phyloP scores from a whole-genome alignment of 2,888 invertebrate species.

The Archips xylosteana region DNA sequence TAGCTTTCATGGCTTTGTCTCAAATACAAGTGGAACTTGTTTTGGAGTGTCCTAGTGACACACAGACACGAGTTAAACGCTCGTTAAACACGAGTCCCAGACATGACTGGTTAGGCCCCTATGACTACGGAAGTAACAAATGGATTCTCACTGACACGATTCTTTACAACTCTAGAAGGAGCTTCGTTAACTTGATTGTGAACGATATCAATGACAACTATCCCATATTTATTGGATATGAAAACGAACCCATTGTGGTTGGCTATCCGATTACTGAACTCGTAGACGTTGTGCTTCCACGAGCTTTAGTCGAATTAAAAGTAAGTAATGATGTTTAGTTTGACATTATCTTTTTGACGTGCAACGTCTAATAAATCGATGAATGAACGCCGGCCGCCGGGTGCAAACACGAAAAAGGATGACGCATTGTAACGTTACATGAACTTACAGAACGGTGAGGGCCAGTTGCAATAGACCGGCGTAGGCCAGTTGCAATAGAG shows the following conservation, averaged over 20 bases:
- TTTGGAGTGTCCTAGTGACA: slow-evolving; percentile 64
- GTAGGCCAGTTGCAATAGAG: too few relatives aligned
- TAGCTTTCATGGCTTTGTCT: slow-evolving; percentile 78
- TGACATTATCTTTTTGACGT: neutral
- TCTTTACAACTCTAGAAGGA: slow-evolving; percentile 65
- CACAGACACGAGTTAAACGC: slow-evolving; percentile 58
- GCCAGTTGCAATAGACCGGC: too few relatives aligned
- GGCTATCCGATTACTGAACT: slow-evolving; percentile 78
- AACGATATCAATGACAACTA: slow-evolving; percentile 83
- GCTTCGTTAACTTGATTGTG: slow-evolving; percentile 79
- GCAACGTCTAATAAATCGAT: too few relatives aligned
- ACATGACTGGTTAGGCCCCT: slow-evolving; percentile 60
- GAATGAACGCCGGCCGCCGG: too few relatives aligned
- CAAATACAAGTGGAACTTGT: slow-evolving; percentile 79
- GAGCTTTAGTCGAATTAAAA: slow-evolving; percentile 75
- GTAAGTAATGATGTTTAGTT: slow-evolving; percentile 60
- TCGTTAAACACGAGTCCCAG: slow-evolving; percentile 51
- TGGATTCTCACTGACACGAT: slow-evolving; percentile 78
- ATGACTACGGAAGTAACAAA: slow-evolving; percentile 69
- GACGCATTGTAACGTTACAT: too few relatives aligned
- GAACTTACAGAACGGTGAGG: too few relatives aligned
- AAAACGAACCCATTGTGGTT: slow-evolving; percentile 68
- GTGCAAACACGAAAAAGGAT: too few relatives aligned
- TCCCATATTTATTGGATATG: slow-evolving; percentile 74
- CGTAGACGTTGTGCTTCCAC: slow-evolving; percentile 69